A percentile compares a stretch with the other conserved stretches of the same genome.
phyloP scores from a whole-genome alignment of 2,113 vertebrate genomes.

The Megaceryle maxima region DNA sequence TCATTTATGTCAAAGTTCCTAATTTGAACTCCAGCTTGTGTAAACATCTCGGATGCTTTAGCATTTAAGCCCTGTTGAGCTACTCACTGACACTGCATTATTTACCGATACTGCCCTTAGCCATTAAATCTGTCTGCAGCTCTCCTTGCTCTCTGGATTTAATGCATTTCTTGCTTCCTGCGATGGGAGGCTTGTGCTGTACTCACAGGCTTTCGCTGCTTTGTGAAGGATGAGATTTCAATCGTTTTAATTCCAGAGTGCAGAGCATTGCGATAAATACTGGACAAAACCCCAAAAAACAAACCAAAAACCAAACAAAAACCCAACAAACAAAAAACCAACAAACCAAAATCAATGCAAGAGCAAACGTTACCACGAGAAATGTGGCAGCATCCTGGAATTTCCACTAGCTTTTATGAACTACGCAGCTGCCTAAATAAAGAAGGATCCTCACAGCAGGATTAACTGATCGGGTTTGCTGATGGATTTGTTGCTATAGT shows the following conservation, averaged over 20 bases:
- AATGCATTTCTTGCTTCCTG: neutral
- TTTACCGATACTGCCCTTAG: constrained; percentile 31
- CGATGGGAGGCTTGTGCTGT: neutral
- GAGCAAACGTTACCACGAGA: neutral
- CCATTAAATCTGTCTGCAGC: constrained; percentile 27
- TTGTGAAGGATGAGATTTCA: neutral
- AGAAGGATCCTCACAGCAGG: neutral
- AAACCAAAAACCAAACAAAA: no score
- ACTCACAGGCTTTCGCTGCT: neutral
- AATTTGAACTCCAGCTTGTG: constrained; percentile 41
- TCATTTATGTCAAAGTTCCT: constrained; percentile 55
- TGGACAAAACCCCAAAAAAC: neutral
- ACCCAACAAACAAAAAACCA: no score
- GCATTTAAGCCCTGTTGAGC: neutral
- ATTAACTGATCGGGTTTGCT: neutral
- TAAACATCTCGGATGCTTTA: constrained; percentile 5
- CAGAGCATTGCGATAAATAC: neutral
- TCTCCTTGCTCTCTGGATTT: constrained; percentile 7
- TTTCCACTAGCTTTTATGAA: neutral
- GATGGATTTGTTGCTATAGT: constrained; percentile 7
- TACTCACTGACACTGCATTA: constrained; percentile 36
- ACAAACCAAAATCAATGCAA: neutral
- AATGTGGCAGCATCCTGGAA: neutral
- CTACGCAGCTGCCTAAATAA: neutral
- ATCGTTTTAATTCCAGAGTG: neutral